A percentile compares a stretch with the other conserved stretches of the same genome.
Conservation (phyloP, 2,888 invertebrate species). For the Laspeyria flexula region DNA sequence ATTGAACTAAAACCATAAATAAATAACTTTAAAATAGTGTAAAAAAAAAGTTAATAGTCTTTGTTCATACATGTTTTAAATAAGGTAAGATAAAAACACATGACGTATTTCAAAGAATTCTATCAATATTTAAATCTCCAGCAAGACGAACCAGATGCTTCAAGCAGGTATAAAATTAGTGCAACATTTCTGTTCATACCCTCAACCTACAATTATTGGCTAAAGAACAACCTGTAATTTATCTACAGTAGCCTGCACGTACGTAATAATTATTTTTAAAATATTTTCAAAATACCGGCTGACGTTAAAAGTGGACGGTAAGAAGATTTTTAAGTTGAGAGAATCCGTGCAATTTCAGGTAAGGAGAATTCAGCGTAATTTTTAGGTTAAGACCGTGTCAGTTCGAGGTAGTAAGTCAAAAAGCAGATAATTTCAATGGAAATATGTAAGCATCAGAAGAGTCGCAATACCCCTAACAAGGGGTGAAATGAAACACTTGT, state of each 20-base stretch:
- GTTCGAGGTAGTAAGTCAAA: no score
- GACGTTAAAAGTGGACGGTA: constrained; percentile 28
- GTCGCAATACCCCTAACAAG: neutral
- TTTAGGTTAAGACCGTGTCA: no score
- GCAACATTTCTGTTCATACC: constrained; percentile 65
- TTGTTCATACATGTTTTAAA: neutral
- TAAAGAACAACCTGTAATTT: constrained; percentile 64
- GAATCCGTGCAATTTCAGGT: constrained; percentile 16
- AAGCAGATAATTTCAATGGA: no score
- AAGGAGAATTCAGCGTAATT: constrained; percentile 24
- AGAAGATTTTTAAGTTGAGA: constrained; percentile 25
- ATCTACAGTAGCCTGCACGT: constrained; percentile 66
- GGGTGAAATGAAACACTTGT: constrained; percentile 3
- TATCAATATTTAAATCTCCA: constrained; percentile 28
- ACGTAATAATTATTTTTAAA: constrained; percentile 64
- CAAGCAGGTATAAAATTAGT: constrained; percentile 59
- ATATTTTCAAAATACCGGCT: constrained; percentile 57
- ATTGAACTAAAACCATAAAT: neutral
- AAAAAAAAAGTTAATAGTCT: neutral
- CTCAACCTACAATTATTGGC: constrained; percentile 64
- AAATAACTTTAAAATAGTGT: no score
- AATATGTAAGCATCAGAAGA: no score
- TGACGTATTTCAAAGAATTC: constrained; percentile 5
- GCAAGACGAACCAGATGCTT: constrained; percentile 52
- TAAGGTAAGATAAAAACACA: neutral